phyloP scores from a whole-genome alignment of 2,888 invertebrate genomes.

The Leucophora obtusa region DNA sequence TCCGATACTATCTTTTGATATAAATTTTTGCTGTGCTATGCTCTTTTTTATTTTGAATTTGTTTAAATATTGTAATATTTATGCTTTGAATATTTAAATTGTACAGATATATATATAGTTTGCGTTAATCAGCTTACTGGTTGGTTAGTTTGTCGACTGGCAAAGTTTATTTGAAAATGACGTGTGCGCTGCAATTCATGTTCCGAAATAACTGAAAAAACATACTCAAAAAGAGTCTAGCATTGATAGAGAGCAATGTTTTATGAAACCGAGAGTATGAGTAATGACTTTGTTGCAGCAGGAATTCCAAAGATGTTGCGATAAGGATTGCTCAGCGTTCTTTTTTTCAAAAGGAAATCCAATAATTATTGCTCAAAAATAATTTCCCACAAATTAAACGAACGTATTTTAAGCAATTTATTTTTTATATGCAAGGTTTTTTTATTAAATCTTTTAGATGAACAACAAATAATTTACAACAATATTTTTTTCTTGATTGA shows the following conservation, averaged over 20 bases:
- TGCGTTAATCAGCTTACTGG: background rate
- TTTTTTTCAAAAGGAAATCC: background rate
- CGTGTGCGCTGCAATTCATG: slow-evolving; percentile 1
- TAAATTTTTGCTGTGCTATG: slow-evolving; percentile 9
- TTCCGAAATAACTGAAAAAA: background rate
- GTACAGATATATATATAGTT: background rate
- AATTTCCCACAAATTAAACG: slow-evolving; percentile 8
- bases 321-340: slow-evolving; percentile 8
- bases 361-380: background rate
- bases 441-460: background rate
- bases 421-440: background rate
- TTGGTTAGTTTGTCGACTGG: background rate
- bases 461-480: background rate
- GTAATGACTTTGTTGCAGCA: background rate
- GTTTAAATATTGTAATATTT: background rate
- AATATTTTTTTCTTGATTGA: background rate
- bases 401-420: slow-evolving; percentile 28
- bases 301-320: background rate
- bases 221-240: background rate
- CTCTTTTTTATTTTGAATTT: background rate
- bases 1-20: background rate
- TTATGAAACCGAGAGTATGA: background rate
- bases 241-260: background rate
- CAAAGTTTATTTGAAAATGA: slow-evolving; percentile 13
- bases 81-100: background rate